Base-by-base conservation (phyloP, 2,797 vertebrate genomes). In the Antennarius maculatus region DNA sequence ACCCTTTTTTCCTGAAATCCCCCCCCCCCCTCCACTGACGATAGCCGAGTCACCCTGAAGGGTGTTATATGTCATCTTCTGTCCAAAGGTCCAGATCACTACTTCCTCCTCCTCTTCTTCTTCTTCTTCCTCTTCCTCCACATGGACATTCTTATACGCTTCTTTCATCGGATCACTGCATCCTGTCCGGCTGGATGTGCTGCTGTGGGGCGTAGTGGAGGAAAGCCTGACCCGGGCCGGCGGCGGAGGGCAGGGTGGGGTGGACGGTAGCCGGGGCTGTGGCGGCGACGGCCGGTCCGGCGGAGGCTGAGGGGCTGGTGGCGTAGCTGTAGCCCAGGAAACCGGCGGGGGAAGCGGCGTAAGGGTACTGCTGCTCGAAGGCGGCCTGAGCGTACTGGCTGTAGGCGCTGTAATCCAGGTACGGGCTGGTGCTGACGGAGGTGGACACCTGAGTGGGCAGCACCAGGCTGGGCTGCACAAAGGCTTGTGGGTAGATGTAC, bases 351-450 rank as follows among this genome's bases (percentile, higher is more conserved):
- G 96, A 97, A 74, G 95, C 93, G 0, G 96, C 94, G 0, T 96
- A 98, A 0, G 96, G 96, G 76, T 97, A 97, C 93, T 97, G 96
- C 84, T 92, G 91, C 60, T 97, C 96, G 1, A 95, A 98, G 89
- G 96, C 87, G 47, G 95, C 93, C 12, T 95, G 91, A 54, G 96
- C 94, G 61, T 96, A 98, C 86, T 97, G 96, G 54, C 89, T 81
- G 10, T 96, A 97, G 88, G 95, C 73, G 0, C 90, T 92, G 92
- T 96, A 97, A 86, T 97, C 96, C 39, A 97, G 90, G 88, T 95
- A 98, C 2, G 95, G 94, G 59, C 95, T 95, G 61, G 89, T 94
- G 23, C 91, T 91, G 74, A 97, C 88, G 0, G 96, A 93, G 9
- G 92, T 87, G 54, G 96, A 95, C 16, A 97, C 86, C 0, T 95